A percentile compares a stretch with the other conserved stretches of the same genome.
phyloP scores from a whole-genome alignment of 1,140 invertebrate species.

The Euglossa dilemma region DNA sequence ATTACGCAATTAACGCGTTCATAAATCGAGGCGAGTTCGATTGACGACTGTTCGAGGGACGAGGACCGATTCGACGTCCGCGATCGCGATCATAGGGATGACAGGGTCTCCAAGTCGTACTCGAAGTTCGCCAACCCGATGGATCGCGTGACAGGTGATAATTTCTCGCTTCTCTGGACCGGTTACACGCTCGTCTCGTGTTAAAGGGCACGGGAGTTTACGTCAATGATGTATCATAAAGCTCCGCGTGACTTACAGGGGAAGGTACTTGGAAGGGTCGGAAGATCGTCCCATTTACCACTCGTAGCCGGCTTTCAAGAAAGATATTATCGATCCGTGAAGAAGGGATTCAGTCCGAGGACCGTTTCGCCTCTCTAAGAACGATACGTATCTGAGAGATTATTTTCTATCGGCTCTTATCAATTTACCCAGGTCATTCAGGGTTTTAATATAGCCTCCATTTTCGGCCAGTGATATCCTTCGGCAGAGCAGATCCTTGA shows the following conservation, averaged over 20 bases:
- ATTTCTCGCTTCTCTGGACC: background rate
- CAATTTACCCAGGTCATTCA: constrained; percentile 25
- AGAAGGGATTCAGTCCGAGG: constrained; percentile 35
- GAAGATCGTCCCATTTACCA: constrained; percentile 52
- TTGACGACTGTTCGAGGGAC: background rate
- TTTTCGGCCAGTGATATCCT: background rate
- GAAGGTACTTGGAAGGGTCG: constrained; percentile 44
- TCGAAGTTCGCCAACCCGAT: background rate
- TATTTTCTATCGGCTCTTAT: constrained; percentile 9
- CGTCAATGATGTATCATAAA: constrained; percentile 40
- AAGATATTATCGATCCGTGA: constrained; percentile 50
- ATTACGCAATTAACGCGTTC: constrained; percentile 6
- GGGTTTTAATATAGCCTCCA: background rate
- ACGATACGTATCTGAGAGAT: constrained; percentile 7
- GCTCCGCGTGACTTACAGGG: constrained; percentile 7
- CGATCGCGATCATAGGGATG: too few relatives aligned
- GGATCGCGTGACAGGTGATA: background rate
- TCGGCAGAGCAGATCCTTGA: background rate
- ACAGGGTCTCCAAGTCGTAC: too few relatives aligned
- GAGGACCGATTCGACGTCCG: too few relatives aligned
- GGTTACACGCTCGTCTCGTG: constrained; percentile 30
- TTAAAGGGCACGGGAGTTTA: constrained; percentile 44
- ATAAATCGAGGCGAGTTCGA: too few relatives aligned
- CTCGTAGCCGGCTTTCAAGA: constrained; percentile 48
- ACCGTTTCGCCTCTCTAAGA: constrained; percentile 17